These are phyloP conservation scores for Synanthedon tipuliformis DNA, from an alignment of 2,888 invertebrate species.

Conservation along the genomic window DNA sequence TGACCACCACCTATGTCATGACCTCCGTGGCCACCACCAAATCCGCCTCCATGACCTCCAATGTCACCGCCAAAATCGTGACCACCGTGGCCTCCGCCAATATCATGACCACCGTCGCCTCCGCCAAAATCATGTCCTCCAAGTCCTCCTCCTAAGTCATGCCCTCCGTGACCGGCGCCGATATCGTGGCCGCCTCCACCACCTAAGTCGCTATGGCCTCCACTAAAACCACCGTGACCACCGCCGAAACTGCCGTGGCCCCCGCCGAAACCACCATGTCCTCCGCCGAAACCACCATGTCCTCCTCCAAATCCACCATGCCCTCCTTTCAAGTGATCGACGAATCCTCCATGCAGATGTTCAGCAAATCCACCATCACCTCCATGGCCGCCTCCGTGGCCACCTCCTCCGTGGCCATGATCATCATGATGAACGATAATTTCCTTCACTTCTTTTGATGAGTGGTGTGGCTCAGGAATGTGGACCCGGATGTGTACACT, in stretches of 20 bases:
- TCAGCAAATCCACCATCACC: conserved; percentile 28
- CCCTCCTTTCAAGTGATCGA: conserved; percentile 29
- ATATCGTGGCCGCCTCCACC: conserved; percentile 13
- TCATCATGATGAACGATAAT: conserved; percentile 49
- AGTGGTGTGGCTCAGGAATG: conserved; percentile 61
- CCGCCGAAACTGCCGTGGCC: conserved; percentile 12
- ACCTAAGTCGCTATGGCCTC: conserved; percentile 10
- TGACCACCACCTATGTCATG: conserved; percentile 13
- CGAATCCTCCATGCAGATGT: conserved; percentile 39
- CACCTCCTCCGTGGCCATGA: conserved; percentile 36
- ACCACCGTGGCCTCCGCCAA: conserved; percentile 8
- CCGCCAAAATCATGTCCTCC: conserved; percentile 15
- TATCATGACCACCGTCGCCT: conserved; percentile 5
- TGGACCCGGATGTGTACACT: conserved; percentile 71
- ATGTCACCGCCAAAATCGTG: conserved; percentile 8
- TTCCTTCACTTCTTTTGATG: conserved; percentile 50
- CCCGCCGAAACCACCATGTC: conserved; percentile 10
- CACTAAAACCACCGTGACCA: conserved; percentile 12
- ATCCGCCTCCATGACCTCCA: conserved; percentile 13
- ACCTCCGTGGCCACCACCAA: conserved; percentile 14
- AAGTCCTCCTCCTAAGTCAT: conserved; percentile 19
- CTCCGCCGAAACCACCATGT: conserved; percentile 8
- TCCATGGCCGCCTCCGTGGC: conserved; percentile 24
- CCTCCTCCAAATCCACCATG: conserved; percentile 11
- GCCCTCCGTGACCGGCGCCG: conserved; percentile 17